These are phyloP conservation scores for Florisuga fusca DNA, from an alignment of 2,797 vertebrate species.

Conservation along the genomic window DNA sequence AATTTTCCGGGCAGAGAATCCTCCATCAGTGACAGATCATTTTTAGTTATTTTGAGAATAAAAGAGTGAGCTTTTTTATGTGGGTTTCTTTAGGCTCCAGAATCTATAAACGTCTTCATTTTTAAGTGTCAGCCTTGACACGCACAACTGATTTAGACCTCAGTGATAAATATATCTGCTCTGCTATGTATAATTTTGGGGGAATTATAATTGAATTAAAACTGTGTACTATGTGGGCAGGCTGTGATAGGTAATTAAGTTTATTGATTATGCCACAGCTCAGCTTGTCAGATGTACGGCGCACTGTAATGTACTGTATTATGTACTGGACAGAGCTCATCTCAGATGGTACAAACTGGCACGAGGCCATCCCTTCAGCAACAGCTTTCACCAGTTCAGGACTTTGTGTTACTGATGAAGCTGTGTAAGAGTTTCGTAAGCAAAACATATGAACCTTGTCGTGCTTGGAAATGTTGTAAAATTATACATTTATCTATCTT, in stretches of 20 bases:
- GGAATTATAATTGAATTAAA: slow-evolving; percentile 74
- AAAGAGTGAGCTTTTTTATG: slow-evolving; percentile 46
- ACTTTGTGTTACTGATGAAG: slow-evolving; percentile 15
- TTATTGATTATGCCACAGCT: slow-evolving; percentile 70
- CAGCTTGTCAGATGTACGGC: slow-evolving; percentile 37
- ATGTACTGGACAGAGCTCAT: background rate
- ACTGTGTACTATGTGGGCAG: slow-evolving; percentile 60
- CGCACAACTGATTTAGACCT: slow-evolving; percentile 55
- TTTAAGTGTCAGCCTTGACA: slow-evolving; percentile 71
- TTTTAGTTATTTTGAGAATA: slow-evolving; percentile 46
- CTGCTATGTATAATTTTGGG: slow-evolving; percentile 45
- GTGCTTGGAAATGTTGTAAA: slow-evolving; percentile 27
- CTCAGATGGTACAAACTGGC: slow-evolving; percentile 49
- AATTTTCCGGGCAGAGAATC: slow-evolving; percentile 38
- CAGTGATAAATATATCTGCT: slow-evolving; percentile 64
- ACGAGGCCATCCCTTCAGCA: slow-evolving; percentile 12
- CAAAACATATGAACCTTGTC: background rate
- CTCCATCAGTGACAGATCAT: slow-evolving; percentile 21
- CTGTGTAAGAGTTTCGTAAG: background rate
- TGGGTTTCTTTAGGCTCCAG: slow-evolving; percentile 41
- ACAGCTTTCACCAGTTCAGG: slow-evolving; percentile 10
- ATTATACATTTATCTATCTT: slow-evolving; percentile 13
- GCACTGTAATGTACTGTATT: slow-evolving; percentile 19
- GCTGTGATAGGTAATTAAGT: slow-evolving; percentile 74
- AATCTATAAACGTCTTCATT: slow-evolving; percentile 66